Evolutionary conservation across 1,140 invertebrate genomes (phyloP).

Genomic region (Globodera rostochiensis): DNA sequence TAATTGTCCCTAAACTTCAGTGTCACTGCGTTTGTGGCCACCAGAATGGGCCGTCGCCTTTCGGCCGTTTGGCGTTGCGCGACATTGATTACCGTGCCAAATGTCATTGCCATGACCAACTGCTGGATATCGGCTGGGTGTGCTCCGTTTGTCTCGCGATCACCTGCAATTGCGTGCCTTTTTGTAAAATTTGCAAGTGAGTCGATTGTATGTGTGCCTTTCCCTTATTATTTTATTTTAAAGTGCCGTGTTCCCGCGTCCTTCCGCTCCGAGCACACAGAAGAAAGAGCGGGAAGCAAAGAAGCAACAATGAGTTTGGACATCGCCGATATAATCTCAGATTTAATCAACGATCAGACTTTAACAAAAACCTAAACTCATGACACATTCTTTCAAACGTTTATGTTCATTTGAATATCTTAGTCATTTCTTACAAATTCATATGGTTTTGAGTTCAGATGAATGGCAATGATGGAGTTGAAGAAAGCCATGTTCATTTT

Average conservation of each 20-base stretch:
- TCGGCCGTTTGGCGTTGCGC: not conserved
- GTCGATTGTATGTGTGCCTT: slow-evolving; percentile 65
- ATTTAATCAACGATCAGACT: slow-evolving; percentile 9
- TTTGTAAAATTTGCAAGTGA: slow-evolving; percentile 95
- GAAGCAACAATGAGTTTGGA: not conserved
- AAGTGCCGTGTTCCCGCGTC: slow-evolving; percentile 29
- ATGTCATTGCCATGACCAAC: slow-evolving; percentile 47
- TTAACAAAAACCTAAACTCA: not conserved
- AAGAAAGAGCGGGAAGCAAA: slow-evolving; percentile 5
- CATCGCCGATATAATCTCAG: not conserved
- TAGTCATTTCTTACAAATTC: not conserved
- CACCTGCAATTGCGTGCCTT: slow-evolving; percentile 94
- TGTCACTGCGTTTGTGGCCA: slow-evolving; percentile 28
- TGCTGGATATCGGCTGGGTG: slow-evolving; percentile 46
- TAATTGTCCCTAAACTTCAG: slow-evolving; percentile 19
- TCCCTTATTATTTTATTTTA: not conserved
- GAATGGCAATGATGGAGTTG: not conserved
- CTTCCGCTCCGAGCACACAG: slow-evolving; percentile 4
- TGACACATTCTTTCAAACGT: slow-evolving; percentile 11
- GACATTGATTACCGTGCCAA: slow-evolving; percentile 43
- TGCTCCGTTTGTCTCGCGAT: slow-evolving; percentile 89
- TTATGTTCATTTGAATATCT: not conserved
- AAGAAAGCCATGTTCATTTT: not conserved
- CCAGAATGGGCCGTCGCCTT: not conserved
- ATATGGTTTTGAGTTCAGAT: not conserved